Evolutionary conservation across 2,888 invertebrate genomes (phyloP), one percentile per base, ranked within the genome.

Genomic region (Caenorhabditis doughertyi): DNA sequence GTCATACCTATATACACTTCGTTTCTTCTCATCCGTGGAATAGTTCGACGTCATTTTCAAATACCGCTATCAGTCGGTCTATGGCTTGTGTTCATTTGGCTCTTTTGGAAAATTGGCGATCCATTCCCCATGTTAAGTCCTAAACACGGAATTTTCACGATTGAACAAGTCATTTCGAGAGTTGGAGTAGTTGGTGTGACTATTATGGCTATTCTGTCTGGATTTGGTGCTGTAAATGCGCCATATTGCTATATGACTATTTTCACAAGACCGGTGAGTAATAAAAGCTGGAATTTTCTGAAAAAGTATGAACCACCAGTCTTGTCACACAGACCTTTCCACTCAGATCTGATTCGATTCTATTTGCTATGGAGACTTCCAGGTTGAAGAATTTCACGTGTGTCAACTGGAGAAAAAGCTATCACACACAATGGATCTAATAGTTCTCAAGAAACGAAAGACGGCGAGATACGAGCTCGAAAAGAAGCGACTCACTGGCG

Each of bases 161-260:
- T 97, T 93, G 94, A 94, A 86, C 94, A 94, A 88, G 93, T 97
- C 42, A 97, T 99, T 42, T 98, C 98, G 23, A 94, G 99, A 84
- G 96, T 99, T 76, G 98, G 99, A 32, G 97, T 99, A 0, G 97
- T 99, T 84, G 99, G 99, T 0, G 99, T 99, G 0, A 99, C 99
- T 0, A 96, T 98, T 1, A 99, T 99, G 98, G 99, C 98, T 0
- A 94, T 99, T 47, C 93, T 99, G 2, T 99, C 98, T 2, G 99
- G 99, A 0, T 99, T 99, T 93, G 99, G 99, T 94, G 99, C 99
- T 62, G 99, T 99, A 11, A 99, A 97, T 93, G 99, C 97, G 92
- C 99, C 99, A 0, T 99, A 99, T 92, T 96, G 97, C 1, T 98
- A 97, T 67, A 98, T 99, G 98, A 95, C 96, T 16, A 96, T 96